Conservation (phyloP, 2,113 vertebrate genomes). For the Arizona elegans region DNA sequence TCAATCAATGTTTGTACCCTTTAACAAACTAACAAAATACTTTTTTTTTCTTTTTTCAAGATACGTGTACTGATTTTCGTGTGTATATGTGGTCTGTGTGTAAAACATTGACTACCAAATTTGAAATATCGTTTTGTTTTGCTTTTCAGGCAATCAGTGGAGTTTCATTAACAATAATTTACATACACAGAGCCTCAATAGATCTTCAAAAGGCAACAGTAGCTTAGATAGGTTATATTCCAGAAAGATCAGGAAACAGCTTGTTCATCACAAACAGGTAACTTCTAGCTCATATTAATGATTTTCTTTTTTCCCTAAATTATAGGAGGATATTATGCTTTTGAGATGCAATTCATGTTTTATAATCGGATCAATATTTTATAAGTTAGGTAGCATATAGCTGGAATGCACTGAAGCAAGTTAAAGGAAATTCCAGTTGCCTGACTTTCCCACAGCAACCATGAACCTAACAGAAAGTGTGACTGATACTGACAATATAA, state of each 20-base stretch:
- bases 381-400: not conserved
- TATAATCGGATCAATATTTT: not conserved
- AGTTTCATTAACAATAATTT: conserved; percentile 99
- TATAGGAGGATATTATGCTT: not conserved
- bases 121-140: conserved; percentile 21
- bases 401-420: not conserved
- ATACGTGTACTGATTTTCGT: not conserved
- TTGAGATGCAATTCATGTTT: not conserved
- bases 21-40: not conserved
- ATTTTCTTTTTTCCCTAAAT: conserved; percentile 1
- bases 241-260: conserved; percentile 96
- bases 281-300: conserved; percentile 54
- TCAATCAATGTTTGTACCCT: not conserved
- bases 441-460: conserved; percentile 20
- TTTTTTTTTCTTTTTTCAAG: not conserved
- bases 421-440: conserved; percentile 33
- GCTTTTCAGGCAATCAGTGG: conserved; percentile 88
- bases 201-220: conserved; percentile 91
- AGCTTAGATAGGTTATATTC: conserved; percentile 95
- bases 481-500: conserved; percentile 27
- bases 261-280: conserved; percentile 99
- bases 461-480: conserved; percentile 28
- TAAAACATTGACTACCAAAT: not conserved
- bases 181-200: conserved; percentile 87
- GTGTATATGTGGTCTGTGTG: not conserved